Evolutionary conservation across 1,140 invertebrate genomes (phyloP), one percentile per base, ranked within the genome.

Genomic region (Acromyrmex charruanus): DNA sequence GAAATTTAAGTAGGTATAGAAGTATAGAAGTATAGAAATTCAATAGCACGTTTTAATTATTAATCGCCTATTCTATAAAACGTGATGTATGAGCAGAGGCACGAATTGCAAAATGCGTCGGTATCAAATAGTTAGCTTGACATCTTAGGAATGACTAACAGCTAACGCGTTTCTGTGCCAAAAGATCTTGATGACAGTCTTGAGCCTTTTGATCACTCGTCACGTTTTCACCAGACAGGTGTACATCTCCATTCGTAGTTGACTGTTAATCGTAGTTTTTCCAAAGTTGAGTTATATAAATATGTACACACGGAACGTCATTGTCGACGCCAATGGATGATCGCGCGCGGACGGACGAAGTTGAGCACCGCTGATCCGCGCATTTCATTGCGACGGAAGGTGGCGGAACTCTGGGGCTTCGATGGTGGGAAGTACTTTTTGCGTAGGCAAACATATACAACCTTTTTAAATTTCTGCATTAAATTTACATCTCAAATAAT

Each of bases 281-380:
- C 35, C 35, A 28, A 69, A 31, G 51, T 81, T 44, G 51, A 71
- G 51, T 58, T n/a, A 71, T 59, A 55, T 21, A 58, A 71, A 71
- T 25, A 16, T 68, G 9, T 25, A 53, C 14, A 28, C 0, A 28
- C 1, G 25, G 28, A 77, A 28, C 39, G 21, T 53, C 49, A 53
- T 35, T 44, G 44, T 12, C 59, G 25, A 77, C 77, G 39, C 28
- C 44, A 68, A n/a, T 65, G 39, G 59, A 35, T 9, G 14, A 7
- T 79, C 59, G 35, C 51, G 72, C 72, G 59, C 44, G 44, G 66
- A 31, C 77, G 77, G 77, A 66, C 61, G 77, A 14, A 21, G 28
- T 81, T 80, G 77, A 80, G 77, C 49, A 68, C 61, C 61, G 28
- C 77, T 80, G 77, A 31, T 21, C 21, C 49, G 58, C 39, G 59